Evolutionary conservation across 1,140 invertebrate species (phyloP), one percentile per base, ranked within the genome.

Genomic region (Rhopalosiphum maidis): DNA sequence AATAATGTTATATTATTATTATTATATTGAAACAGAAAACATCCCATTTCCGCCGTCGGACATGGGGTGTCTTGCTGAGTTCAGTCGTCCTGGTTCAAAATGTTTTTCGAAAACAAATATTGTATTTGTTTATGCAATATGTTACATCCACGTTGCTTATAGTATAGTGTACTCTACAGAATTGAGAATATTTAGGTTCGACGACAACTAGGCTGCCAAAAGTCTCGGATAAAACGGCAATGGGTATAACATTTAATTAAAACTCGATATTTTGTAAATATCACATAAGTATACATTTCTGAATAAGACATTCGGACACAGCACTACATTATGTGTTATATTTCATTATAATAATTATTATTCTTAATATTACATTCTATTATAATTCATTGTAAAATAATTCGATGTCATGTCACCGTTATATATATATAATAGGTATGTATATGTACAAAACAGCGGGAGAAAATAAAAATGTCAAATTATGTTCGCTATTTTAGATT

Each of bases 1-100:
- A 51, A 30, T 55, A n/a, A 25, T 46, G 25, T 85, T 23, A 86
- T 43, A 25, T 9, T 89, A 54, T 89, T 54, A 54, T 89, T 89
- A 37, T 89, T 55, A 37, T 41, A 89, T 55, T 89, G 88, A 41
- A 55, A 89, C 48, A 25, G 23, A 54, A 89, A 89, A 89, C 48
- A 55, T 41, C 7, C 22, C 23, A 15, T 41, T 89, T 54, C 8
- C 21, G 85, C 37, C 85, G 46, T 51, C 18, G 46, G 86, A n/a
- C 43, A 87, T 48, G 60, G 30, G 30, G 60, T 35, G 60, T 68
- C 60, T 68, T n/a, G 60, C 60, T 30, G 4, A 30, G 85, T 46
- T 85, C 83, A 41, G 23, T 22, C 23, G 83, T 35, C 15, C 37
- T 22, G 8, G 41, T 43, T 25, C 22, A 25, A 2, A 43, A 85